These are phyloP conservation scores for Syndactyla subalaris DNA, from an alignment of 2,797 vertebrate genomes.

Conservation along the genomic window DNA sequence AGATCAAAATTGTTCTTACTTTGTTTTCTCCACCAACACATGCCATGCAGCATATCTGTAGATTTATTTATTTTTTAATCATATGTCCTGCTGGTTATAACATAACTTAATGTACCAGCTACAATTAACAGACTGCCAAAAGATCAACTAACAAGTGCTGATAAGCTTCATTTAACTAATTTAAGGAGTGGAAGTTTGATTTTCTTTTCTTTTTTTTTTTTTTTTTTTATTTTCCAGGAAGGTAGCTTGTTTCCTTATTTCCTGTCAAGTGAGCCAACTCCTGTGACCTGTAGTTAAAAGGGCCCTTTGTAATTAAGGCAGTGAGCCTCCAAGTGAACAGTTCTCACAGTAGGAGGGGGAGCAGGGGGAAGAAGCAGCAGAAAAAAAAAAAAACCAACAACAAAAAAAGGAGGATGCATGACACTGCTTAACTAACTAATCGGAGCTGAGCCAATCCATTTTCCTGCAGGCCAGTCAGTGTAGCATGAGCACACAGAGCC, in stretches of 20 bases:
- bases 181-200: constrained; percentile 79
- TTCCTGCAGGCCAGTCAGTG: constrained; percentile 49
- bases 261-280: constrained; percentile 82
- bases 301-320: constrained; percentile 84
- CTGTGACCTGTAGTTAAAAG: constrained; percentile 83
- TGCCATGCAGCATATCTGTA: background rate
- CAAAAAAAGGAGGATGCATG: constrained; percentile 30
- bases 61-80: constrained; percentile 55
- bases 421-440: constrained; percentile 74
- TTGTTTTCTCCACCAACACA: constrained; percentile 12
- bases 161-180: constrained; percentile 87
- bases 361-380: background rate
- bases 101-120: constrained; percentile 74
- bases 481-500: constrained; percentile 18
- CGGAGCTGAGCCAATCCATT: constrained; percentile 70
- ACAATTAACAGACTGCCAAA: constrained; percentile 82
- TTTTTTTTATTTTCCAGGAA: constrained; percentile 68
- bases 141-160: constrained; percentile 77
- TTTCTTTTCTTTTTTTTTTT: constrained; percentile 6
- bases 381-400: background rate
- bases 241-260: constrained; percentile 84
- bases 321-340: constrained; percentile 78
- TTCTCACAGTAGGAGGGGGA: constrained; percentile 79
- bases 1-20: background rate
- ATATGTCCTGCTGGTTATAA: constrained; percentile 69